Evolutionary conservation across 2,888 invertebrate genomes (phyloP).

Genomic region (Sipunculus nudus): DNA sequence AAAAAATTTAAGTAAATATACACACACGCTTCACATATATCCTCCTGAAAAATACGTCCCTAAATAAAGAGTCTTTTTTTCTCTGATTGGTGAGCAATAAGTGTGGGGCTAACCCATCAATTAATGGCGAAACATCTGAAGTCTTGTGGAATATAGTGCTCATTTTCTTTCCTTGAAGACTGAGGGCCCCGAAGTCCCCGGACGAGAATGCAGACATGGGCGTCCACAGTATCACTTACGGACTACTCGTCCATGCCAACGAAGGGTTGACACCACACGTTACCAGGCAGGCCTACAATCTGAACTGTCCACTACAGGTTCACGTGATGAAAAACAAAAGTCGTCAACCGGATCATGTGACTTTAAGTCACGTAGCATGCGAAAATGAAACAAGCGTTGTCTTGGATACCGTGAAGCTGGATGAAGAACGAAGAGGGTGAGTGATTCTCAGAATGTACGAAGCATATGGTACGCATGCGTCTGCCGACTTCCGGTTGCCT

Average conservation of each 20-base stretch:
- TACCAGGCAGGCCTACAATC: slow-evolving; percentile 64
- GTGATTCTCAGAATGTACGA: slow-evolving; percentile 66
- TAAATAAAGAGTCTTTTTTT: too few relatives aligned
- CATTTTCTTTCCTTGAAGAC: slow-evolving; percentile 45
- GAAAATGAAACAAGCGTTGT: too few relatives aligned
- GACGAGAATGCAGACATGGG: slow-evolving; percentile 69
- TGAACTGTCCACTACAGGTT: slow-evolving; percentile 60
- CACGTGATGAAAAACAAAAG: slow-evolving; percentile 39
- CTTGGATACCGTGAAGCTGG: slow-evolving; percentile 65
- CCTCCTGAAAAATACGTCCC: too few relatives aligned
- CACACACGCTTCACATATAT: too few relatives aligned
- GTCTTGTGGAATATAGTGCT: too few relatives aligned
- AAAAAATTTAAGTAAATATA: too few relatives aligned
- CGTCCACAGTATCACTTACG: slow-evolving; percentile 66
- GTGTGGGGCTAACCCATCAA: too few relatives aligned
- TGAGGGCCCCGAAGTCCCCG: slow-evolving; percentile 69
- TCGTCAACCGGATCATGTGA: background rate
- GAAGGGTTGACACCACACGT: slow-evolving; percentile 54
- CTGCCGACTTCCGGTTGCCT: too few relatives aligned
- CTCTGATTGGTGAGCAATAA: too few relatives aligned
- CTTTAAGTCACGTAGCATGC: background rate
- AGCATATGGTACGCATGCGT: slow-evolving; percentile 62
- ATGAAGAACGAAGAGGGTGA: slow-evolving; percentile 50
- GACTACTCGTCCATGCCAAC: slow-evolving; percentile 41
- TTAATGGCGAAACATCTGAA: too few relatives aligned